Base-by-base conservation (phyloP, 1,140 invertebrate species). In the Planococcus citri region DNA sequence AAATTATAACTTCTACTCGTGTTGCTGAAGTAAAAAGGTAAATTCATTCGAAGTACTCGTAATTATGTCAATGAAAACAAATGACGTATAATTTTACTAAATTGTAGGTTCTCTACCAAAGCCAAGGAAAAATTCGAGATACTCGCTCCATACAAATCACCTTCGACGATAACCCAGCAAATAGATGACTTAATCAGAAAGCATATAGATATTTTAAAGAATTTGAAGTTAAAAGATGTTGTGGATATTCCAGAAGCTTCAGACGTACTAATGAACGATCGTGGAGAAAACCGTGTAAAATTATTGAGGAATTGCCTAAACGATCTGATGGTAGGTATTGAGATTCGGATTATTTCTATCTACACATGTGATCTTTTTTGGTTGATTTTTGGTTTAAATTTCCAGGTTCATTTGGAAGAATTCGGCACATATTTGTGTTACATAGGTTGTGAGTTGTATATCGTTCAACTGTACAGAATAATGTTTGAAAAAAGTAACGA, bases 1-100 rank as follows among this genome's bases (percentile, higher is more conserved):
- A 84, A 72, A 87, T 94, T 25, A 83, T 85, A 33, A 71, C 71
- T 0, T 91, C 90, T 0, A 83, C 88, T 1, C 79, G 84, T 38
- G 83, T 88, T 71, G 75, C 84, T n/a, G 78, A 84, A 73, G 79
- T 91, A n/a, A 75, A 84, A 60, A 79, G 81, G 80, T 87, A 80
- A 79, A 76, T 76, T 67, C 57, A 70, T 58, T 69, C 33, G 20
- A 27, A 69, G 37, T 8, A 67, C 61, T 25, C 61, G 60, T 71
- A 51, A 58, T 69, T 68, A 29, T 61, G 17, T 20, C 25, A 24
- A 41, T 57, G n/a, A 21, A 71, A 58, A 25, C 4, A 58, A 61
- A 70, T 70, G 9, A 14, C 29, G n/a, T n/a, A n/a, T n/a, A 33
- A 33, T 12, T 33, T 3, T 33, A 6, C 29, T 6, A 33, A 33